phyloP scores from a whole-genome alignment of 2,113 vertebrate species.

The Ciconia maguari region DNA sequence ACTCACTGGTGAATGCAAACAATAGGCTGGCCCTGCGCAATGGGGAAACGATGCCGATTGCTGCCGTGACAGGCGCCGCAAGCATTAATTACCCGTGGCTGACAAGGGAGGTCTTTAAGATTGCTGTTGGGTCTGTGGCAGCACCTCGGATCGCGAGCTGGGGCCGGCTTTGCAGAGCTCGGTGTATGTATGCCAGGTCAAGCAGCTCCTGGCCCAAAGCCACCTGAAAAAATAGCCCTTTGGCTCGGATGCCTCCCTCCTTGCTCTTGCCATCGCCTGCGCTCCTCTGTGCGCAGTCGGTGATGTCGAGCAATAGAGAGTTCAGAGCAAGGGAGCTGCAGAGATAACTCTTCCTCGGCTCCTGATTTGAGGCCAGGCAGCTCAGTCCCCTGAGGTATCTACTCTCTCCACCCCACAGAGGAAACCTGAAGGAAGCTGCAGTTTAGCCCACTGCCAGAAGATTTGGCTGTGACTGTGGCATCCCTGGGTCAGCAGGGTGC shows the following conservation, averaged over 20 bases:
- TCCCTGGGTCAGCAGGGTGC: too few relatives aligned
- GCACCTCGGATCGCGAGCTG: background rate
- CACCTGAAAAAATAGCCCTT: background rate
- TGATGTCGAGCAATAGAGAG: background rate
- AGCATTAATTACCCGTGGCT: background rate
- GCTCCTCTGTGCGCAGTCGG: accelerated
- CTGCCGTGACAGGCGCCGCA: background rate
- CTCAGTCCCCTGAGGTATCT: background rate
- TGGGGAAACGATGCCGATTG: background rate
- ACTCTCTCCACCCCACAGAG: background rate
- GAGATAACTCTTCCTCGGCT: background rate
- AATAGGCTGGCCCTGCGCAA: background rate
- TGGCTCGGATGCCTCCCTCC: background rate
- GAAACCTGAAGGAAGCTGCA: background rate
- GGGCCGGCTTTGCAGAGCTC: background rate
- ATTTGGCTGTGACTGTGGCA: accelerated
- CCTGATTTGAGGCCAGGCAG: background rate
- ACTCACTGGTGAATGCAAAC: background rate
- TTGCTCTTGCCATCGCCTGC: background rate
- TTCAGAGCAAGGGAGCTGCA: background rate
- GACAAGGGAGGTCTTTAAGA: background rate
- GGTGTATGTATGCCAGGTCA: accelerated
- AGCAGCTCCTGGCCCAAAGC: background rate
- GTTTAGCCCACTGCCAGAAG: background rate
- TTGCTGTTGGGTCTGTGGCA: background rate